Conservation (phyloP, 1,140 invertebrate species). For the Drosophila baimaii region DNA sequence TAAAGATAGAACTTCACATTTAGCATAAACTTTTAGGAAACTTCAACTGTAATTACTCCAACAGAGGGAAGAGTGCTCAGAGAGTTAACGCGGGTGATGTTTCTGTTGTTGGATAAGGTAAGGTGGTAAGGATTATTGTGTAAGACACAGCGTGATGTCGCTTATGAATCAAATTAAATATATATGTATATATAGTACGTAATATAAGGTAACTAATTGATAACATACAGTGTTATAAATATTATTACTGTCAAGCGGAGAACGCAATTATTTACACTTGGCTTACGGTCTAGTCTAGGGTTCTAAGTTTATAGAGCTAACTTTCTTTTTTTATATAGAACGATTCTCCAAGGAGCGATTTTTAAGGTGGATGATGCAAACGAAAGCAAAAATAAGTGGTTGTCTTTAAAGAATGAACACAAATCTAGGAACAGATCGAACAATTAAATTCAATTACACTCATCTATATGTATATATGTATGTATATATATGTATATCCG, state of each 20-base stretch:
- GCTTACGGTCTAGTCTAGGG: slow-evolving; percentile 30
- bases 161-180: slow-evolving; percentile 49
- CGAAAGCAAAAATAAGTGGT: slow-evolving; percentile 17
- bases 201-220: slow-evolving; percentile 41
- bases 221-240: slow-evolving; percentile 47
- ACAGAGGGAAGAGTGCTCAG: not conserved
- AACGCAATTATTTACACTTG: slow-evolving; percentile 47
- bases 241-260: slow-evolving; percentile 43
- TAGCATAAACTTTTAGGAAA: no score
- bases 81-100: not conserved
- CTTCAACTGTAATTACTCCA: not conserved
- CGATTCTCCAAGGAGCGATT: slow-evolving; percentile 29
- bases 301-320: slow-evolving; percentile 41
- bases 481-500: slow-evolving; percentile 8
- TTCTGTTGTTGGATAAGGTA: not conserved
- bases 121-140: slow-evolving; percentile 17
- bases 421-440: slow-evolving; percentile 58
- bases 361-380: slow-evolving; percentile 33
- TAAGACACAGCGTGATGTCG: slow-evolving; percentile 60
- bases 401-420: slow-evolving; percentile 28
- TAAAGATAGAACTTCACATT: no score
- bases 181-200: slow-evolving; percentile 9
- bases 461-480: slow-evolving; percentile 2
- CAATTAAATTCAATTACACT: slow-evolving; percentile 25
- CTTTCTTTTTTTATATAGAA: slow-evolving; percentile 39